These are phyloP conservation scores for Xyliphius kryptos DNA, from an alignment of 2,113 vertebrate species.

Conservation along the genomic window DNA sequence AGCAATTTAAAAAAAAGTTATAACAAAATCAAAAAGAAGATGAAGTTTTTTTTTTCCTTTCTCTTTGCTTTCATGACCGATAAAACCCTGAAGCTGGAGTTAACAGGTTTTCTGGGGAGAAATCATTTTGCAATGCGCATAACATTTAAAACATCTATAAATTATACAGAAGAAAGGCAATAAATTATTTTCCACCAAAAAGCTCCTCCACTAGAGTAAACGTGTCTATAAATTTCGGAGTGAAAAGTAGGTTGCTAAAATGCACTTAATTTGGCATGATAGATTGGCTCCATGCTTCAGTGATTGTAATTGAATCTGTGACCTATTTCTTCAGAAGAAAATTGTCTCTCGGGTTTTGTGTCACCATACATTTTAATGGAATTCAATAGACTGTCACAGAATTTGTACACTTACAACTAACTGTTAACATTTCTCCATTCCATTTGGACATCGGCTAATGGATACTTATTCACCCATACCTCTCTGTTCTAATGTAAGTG, in stretches of 20 bases:
- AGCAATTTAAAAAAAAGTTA: constrained; percentile 44
- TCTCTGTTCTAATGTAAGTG: constrained; percentile 9
- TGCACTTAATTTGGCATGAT: constrained; percentile 99
- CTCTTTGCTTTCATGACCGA: constrained; percentile 47
- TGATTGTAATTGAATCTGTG: constrained; percentile 99
- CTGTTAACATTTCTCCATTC: constrained; percentile 81
- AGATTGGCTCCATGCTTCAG: constrained; percentile 99
- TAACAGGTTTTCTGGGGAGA: constrained; percentile 53
- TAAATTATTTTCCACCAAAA: constrained; percentile 77
- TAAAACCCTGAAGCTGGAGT: constrained; percentile 50
- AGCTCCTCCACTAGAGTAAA: constrained; percentile 85
- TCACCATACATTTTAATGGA: constrained; percentile 97
- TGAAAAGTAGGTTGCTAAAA: constrained; percentile 99
- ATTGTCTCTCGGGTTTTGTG: constrained; percentile 96
- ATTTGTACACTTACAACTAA: constrained; percentile 82
- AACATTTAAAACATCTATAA: constrained; percentile 57
- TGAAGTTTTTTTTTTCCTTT: constrained; percentile 39
- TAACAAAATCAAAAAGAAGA: constrained; percentile 47
- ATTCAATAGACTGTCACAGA: constrained; percentile 91
- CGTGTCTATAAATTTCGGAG: constrained; percentile 98
- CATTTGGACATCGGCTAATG: constrained; percentile 78
- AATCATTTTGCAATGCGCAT: constrained; percentile 57
- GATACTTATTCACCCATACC: constrained; percentile 67
- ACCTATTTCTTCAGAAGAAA: constrained; percentile 99
- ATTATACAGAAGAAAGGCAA: constrained; percentile 48